Conservation (phyloP, 1,140 invertebrate genomes). For the Forficula auricularia region DNA sequence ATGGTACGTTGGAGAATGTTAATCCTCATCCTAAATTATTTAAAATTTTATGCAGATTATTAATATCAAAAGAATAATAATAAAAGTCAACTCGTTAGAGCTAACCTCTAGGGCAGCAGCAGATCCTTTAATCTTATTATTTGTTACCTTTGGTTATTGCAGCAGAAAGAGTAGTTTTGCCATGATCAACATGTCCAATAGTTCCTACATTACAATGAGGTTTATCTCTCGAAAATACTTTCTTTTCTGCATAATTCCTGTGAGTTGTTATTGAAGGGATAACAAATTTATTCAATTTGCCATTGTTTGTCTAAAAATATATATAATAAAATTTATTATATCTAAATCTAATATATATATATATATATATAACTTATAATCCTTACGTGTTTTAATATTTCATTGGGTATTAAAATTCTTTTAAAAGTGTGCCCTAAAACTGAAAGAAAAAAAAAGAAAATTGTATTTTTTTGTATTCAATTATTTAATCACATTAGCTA, state of each 20-base stretch:
- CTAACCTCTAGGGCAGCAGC: too few relatives aligned
- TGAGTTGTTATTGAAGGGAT: slow-evolving; percentile 20
- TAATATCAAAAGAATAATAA: too few relatives aligned
- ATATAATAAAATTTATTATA: too few relatives aligned
- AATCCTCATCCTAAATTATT: too few relatives aligned
- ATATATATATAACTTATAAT: background rate
- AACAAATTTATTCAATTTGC: slow-evolving; percentile 10
- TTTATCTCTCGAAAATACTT: slow-evolving; percentile 59
- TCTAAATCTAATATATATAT: background rate
- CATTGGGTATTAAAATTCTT: slow-evolving; percentile 17
- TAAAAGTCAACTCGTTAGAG: too few relatives aligned
- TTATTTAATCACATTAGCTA: too few relatives aligned
- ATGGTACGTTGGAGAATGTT: too few relatives aligned
- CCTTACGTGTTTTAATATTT: slow-evolving; percentile 11
- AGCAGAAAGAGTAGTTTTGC: slow-evolving; percentile 96
- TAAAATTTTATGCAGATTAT: too few relatives aligned
- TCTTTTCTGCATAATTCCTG: slow-evolving; percentile 48
- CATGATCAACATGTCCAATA: slow-evolving; percentile 99
- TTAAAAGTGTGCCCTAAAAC: slow-evolving; percentile 18
- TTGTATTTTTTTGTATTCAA: too few relatives aligned
- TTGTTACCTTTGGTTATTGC: slow-evolving; percentile 76
- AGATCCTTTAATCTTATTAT: slow-evolving; percentile 17
- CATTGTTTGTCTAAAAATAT: background rate
- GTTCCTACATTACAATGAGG: slow-evolving; percentile 98
- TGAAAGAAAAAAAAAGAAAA: slow-evolving; percentile 13